Conservation (phyloP, 2,888 invertebrate species). For the Aphrophora alni region DNA sequence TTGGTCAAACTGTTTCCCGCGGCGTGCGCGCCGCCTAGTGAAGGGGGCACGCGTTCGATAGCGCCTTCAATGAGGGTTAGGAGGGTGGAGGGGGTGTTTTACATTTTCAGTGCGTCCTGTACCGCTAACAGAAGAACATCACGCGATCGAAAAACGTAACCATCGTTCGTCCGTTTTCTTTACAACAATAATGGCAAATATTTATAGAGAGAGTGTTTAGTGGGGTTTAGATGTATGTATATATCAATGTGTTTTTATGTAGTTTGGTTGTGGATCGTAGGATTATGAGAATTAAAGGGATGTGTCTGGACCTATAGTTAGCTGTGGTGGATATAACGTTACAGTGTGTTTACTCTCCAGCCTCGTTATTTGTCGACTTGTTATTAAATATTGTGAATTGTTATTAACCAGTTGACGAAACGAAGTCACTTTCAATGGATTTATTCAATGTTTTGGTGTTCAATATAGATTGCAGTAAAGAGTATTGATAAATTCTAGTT, state of each 20-base stretch:
- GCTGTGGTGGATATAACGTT: neutral
- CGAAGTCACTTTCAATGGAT: neutral
- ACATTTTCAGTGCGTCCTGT: constrained; percentile 16
- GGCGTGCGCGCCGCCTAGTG: constrained; percentile 12
- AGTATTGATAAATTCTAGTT: neutral
- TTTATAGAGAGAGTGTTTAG: neutral
- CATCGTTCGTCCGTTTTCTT: neutral
- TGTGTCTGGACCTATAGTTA: neutral
- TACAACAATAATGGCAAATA: neutral
- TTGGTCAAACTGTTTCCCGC: constrained; percentile 28
- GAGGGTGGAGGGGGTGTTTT: constrained; percentile 28
- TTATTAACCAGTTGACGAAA: neutral
- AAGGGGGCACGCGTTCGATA: constrained; percentile 33
- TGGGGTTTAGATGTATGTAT: neutral
- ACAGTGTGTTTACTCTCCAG: neutral
- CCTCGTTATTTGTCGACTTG: neutral
- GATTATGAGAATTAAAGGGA: neutral
- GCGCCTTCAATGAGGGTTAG: constrained; percentile 25
- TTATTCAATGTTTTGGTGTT: neutral
- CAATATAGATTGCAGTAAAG: neutral
- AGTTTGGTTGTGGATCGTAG: neutral
- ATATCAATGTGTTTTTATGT: neutral
- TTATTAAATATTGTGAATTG: neutral
- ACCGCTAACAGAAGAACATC: constrained; percentile 19
- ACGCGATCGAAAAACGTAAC: neutral